Percentiles rank a stretch among this genome's conserved stretches.
Evolutionary conservation across 2,888 invertebrate species (phyloP).

Genomic region (Proisotoma minuta): DNA sequence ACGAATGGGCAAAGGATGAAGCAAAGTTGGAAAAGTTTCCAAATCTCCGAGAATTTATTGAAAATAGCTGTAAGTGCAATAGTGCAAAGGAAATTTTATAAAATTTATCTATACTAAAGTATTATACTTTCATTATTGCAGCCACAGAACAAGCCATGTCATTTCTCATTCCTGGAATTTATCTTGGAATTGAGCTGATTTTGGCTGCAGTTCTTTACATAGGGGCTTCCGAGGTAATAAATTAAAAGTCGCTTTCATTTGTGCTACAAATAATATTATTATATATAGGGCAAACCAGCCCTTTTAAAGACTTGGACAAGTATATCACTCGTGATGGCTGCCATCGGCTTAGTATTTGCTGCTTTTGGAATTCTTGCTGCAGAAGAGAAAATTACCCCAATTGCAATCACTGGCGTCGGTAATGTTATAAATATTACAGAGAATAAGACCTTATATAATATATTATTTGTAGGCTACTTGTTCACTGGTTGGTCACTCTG

Average conservation of each 20-base stretch:
- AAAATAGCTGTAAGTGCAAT: background rate
- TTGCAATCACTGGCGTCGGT: conserved; percentile 4
- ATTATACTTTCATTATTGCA: too few relatives aligned
- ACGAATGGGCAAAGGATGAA: conserved; percentile 5
- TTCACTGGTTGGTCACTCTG: conserved; percentile 3
- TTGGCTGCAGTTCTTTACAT: conserved; percentile 7
- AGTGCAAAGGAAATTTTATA: background rate
- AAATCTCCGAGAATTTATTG: conserved; percentile 9
- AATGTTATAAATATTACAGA: too few relatives aligned
- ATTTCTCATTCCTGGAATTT: conserved; percentile 9
- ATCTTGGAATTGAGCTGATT: conserved; percentile 6
- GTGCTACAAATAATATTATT: background rate
- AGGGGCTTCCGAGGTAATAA: conserved; percentile 10
- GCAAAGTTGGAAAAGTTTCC: conserved; percentile 15
- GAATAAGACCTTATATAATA: too few relatives aligned
- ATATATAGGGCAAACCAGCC: background rate
- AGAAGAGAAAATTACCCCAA: background rate
- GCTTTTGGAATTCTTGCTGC: conserved; percentile 7
- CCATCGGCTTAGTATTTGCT: background rate
- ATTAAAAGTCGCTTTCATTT: background rate
- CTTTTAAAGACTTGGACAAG: conserved; percentile 6
- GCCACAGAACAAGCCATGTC: conserved; percentile 7
- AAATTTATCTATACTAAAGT: background rate
- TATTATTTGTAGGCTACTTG: background rate
- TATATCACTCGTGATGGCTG: background rate